A percentile compares a stretch with the other conserved stretches of the same genome.
Conservation (phyloP, 2,888 invertebrate genomes). For the Agrypnus murinus region DNA sequence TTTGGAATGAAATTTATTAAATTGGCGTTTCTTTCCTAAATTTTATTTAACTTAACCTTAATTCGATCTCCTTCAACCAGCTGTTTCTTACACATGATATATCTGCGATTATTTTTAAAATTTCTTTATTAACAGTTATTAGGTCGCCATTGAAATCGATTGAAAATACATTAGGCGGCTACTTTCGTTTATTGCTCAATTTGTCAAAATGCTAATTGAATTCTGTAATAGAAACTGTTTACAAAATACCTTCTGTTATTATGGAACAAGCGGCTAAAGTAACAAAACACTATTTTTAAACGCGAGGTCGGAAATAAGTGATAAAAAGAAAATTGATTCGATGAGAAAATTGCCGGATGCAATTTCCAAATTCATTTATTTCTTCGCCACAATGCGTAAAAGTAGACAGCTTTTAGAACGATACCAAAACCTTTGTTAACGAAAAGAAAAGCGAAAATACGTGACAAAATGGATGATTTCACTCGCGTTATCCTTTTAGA, state of each 20-base stretch:
- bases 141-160: neutral
- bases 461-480: constrained; percentile 27
- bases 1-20: neutral
- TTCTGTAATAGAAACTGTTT: constrained; percentile 10
- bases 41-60: too few species aligned
- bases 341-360: constrained; percentile 24
- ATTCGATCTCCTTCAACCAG: neutral
- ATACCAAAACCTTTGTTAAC: constrained; percentile 19
- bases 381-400: neutral
- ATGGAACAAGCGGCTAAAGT: neutral
- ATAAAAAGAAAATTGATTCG: constrained; percentile 23
- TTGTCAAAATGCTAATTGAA: constrained; percentile 18
- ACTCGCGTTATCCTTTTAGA: constrained; percentile 24
- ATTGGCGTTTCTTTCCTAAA: neutral
- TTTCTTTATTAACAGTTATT: neutral
- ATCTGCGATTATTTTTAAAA: neutral
- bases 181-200: neutral
- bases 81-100: neutral
- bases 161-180: neutral
- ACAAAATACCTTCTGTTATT: constrained; percentile 7
- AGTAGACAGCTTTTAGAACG: constrained; percentile 11
- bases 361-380: constrained; percentile 25
- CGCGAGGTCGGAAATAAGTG: constrained; percentile 12
- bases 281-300: constrained; percentile 4
- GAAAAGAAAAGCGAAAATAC: constrained; percentile 25